phyloP scores from a whole-genome alignment of 2,888 invertebrate species.

The Anthophora plumipes region DNA sequence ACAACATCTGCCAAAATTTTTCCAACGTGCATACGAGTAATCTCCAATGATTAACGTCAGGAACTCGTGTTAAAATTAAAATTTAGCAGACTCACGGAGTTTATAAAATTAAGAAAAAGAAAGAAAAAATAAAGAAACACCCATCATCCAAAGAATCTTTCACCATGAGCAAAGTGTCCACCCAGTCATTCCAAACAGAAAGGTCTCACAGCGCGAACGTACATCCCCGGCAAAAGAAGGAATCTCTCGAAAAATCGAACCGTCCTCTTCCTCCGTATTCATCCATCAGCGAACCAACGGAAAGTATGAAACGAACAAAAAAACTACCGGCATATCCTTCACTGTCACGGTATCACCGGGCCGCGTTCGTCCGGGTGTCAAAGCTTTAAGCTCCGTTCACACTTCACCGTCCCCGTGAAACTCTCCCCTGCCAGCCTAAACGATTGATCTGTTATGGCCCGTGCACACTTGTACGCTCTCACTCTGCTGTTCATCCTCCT shows the following conservation, averaged over 20 bases:
- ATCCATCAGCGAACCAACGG: not conserved
- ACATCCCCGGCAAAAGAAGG: not conserved
- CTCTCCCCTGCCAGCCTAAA: constrained; percentile 42
- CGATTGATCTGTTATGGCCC: constrained; percentile 57
- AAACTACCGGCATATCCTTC: constrained; percentile 58
- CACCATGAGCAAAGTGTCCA: not conserved
- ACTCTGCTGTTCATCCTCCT: constrained; percentile 50
- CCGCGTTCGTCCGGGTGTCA: constrained; percentile 54
- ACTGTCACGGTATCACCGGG: constrained; percentile 62
- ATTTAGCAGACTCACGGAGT: not conserved
- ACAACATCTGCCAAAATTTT: too few species aligned
- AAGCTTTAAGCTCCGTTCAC: constrained; percentile 62
- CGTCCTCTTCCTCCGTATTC: not conserved
- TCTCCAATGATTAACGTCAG: too few species aligned
- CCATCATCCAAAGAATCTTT: not conserved
- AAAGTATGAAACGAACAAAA: constrained; percentile 24
- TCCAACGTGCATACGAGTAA: too few species aligned
- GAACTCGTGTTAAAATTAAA: too few species aligned
- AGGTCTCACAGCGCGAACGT: constrained; percentile 17
- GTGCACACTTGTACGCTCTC: constrained; percentile 53
- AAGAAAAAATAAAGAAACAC: not conserved
- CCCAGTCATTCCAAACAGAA: not conserved
- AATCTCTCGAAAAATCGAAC: not conserved
- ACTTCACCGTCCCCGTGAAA: constrained; percentile 64
- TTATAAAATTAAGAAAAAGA: not conserved